Evolutionary conservation across 2,888 invertebrate genomes (phyloP).

Genomic region (Tethea ocularis): DNA sequence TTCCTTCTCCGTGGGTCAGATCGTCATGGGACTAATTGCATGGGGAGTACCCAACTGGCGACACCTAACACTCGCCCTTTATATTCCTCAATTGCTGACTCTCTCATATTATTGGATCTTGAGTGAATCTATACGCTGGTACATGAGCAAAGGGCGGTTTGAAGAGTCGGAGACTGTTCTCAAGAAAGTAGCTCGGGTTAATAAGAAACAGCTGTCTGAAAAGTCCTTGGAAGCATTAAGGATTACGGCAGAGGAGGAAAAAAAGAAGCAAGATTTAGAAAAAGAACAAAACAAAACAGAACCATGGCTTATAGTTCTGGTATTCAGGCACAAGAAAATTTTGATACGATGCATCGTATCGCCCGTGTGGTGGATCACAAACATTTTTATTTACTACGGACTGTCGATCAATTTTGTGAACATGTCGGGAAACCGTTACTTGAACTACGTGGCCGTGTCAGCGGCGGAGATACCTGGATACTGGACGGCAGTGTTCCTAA

Average conservation of each 20-base stretch:
- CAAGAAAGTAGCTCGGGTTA: conserved; percentile 84
- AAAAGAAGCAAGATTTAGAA: conserved; percentile 28
- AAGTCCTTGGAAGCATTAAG: conserved; percentile 51
- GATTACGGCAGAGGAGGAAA: conserved; percentile 46
- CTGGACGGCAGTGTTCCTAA: conserved; percentile 82
- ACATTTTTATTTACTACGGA: conserved; percentile 87
- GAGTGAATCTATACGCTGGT: conserved; percentile 90
- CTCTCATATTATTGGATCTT: conserved; percentile 86
- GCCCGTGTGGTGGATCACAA: conserved; percentile 86
- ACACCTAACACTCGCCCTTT: conserved; percentile 85
- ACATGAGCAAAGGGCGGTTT: conserved; percentile 86
- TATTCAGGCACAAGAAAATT: conserved; percentile 50
- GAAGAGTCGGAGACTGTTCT: conserved; percentile 85
- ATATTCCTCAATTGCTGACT: conserved; percentile 86
- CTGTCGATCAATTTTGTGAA: conserved; percentile 86
- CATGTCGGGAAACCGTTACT: conserved; percentile 85
- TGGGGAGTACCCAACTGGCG: conserved; percentile 88
- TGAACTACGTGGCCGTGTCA: conserved; percentile 85
- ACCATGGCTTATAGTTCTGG: conserved; percentile 53
- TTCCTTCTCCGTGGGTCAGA: conserved; percentile 88
- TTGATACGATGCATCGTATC: conserved; percentile 47
- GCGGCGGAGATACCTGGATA: conserved; percentile 88
- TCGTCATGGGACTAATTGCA: conserved; percentile 86
- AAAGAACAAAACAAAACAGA: conserved; percentile 33
- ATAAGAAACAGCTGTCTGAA: conserved; percentile 65